Base-by-base conservation (phyloP, 2,797 vertebrate species). In the Sylvilagus floridanus region DNA sequence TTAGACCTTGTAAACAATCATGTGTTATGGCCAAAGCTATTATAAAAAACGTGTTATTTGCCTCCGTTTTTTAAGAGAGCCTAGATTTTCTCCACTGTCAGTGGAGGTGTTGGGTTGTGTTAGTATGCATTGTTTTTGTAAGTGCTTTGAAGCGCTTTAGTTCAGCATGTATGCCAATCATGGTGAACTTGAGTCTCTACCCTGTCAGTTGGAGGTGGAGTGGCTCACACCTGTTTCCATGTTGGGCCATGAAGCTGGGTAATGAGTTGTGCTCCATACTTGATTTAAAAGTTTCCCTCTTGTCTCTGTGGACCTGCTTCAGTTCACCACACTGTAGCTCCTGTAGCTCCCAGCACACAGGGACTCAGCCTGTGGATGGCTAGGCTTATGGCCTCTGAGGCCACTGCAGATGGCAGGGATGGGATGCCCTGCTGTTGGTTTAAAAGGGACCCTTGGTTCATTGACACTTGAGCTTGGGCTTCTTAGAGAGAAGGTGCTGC, bases 131-230 rank as follows among this genome's bases (percentile, higher is more conserved):
- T 24, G 30, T 19, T 86, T 50, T n/a, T n/a, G 13, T 3, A 17
- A 30, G 26, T 4, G 0, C 1, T 0, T 13, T 2, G 69, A 57
- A 42, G n/a, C 28, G 17, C 13, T 16, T 17, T 13, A 47, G 42
- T 17, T 42, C 19, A 8, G 52, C 6, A 0, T 4, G 24, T 13
- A 1, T 13, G 37, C 50, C 19, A 50, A 4, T 9, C 8, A 19
- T 14, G 3, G 37, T 19, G 65, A 71, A 30, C 17, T 73, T 65
- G 76, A 71, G 32, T 90, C 21, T 24, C 7, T n/a, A 35, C 30
- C 37, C 52, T 22, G 32, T 57, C 17, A 8, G 12, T 66, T 24
- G 47, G 71, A 21, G 26, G 2, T 17, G 8, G 22, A 7, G 1
- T 1, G 0, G 90, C 68, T 71, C 65, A 8, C 26, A 54, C 12